These are phyloP conservation scores for Gallinago media DNA, from an alignment of 2,113 vertebrate species.

Conservation along the genomic window DNA sequence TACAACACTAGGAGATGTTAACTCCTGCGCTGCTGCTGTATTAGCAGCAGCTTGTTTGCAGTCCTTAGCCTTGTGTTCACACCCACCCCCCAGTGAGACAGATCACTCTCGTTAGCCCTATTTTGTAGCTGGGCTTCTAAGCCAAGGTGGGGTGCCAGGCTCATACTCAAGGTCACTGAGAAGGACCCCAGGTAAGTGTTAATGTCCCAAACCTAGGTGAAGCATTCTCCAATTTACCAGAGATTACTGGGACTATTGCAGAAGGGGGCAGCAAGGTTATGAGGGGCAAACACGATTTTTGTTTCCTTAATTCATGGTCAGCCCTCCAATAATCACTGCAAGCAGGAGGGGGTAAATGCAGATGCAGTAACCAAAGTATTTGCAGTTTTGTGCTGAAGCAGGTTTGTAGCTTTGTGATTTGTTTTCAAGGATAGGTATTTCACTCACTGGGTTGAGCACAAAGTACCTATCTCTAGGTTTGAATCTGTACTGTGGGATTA, in stretches of 20 bases:
- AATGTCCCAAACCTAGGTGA: background rate
- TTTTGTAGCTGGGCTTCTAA: background rate
- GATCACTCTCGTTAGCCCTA: background rate
- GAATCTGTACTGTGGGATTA: slow-evolving; percentile 2
- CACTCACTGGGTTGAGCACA: background rate
- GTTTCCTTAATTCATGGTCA: background rate
- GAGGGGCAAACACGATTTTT: background rate
- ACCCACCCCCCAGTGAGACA: background rate
- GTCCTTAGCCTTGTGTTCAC: background rate
- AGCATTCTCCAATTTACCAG: background rate
- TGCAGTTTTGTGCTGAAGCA: background rate
- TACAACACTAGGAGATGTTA: background rate
- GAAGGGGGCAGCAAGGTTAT: background rate
- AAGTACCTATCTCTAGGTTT: background rate
- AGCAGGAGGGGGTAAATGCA: background rate
- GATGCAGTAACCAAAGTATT: background rate
- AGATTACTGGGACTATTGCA: background rate
- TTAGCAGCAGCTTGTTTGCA: background rate
- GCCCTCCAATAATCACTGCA: background rate
- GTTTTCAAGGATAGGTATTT: background rate
- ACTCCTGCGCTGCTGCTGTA: background rate
- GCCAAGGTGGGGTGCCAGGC: background rate
- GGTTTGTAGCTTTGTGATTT: background rate
- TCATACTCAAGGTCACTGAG: background rate
- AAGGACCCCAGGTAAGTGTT: background rate